Conservation (phyloP, 1,140 invertebrate species). For the Ditylenchus dipsaci region DNA sequence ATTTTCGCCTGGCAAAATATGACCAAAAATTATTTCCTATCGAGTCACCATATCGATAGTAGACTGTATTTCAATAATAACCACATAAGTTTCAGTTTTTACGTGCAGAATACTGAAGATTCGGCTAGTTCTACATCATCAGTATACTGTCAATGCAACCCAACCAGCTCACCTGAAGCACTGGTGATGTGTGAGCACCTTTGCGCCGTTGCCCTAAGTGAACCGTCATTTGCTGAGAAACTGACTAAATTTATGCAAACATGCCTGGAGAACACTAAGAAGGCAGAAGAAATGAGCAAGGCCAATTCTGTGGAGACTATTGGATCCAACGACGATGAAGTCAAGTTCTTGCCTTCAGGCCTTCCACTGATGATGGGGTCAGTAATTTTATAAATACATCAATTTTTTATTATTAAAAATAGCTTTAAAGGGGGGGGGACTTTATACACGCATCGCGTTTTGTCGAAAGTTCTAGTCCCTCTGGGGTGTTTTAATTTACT, state of each 20-base stretch:
- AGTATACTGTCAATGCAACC: background rate
- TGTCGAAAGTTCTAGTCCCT: no score
- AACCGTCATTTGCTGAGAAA: background rate
- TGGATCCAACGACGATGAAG: background rate
- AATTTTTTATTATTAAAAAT: background rate
- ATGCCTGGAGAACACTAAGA: background rate
- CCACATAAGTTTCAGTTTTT: background rate
- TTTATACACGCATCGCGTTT: no score
- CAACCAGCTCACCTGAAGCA: background rate
- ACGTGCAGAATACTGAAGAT: background rate
- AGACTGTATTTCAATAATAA: no score
- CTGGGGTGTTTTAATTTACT: no score
- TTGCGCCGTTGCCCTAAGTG: background rate
- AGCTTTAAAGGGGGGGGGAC: no score
- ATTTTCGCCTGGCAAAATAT: no score
- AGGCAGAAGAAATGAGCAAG: background rate
- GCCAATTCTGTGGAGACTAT: background rate
- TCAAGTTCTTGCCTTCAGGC: background rate
- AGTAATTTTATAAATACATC: background rate
- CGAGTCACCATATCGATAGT: no score
- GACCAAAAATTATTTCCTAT: no score
- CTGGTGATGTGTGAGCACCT: conserved; percentile 1
- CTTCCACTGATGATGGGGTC: background rate
- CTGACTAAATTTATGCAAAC: background rate
- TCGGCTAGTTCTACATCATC: background rate